Base-by-base conservation (phyloP, 2,888 invertebrate genomes). In the Dascillus cervinus region DNA sequence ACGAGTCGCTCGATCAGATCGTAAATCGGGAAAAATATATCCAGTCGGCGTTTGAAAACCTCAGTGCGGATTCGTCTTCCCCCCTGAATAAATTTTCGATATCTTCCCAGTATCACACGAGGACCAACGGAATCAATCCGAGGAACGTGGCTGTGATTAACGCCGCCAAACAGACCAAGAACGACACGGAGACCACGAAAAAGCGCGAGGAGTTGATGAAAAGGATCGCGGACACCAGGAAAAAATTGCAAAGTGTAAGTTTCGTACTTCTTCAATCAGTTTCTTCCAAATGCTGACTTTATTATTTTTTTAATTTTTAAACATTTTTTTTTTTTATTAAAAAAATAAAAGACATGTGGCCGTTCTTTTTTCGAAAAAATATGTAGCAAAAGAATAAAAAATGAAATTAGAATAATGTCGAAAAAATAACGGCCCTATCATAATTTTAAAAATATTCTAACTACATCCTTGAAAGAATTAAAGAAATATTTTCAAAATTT, bases 241-340 rank as follows among this genome's bases (percentile, higher is more conserved):
- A 81, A 45, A 88, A 89, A 64, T 65, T 91, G 40, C 88, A 90
- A 69, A 90, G 80, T 59, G 91, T 91, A 62, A 78, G 82, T 73
- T 4, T 9, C 11, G 14, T 13, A n/a, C n/a, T n/a, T n/a, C n/a
- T n/a, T n/a, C n/a, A n/a, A n/a, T n/a, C n/a, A n/a, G n/a, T n/a
- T n/a, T n/a, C n/a, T n/a, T n/a, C n/a, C n/a, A n/a, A n/a, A n/a
- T n/a, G n/a, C n/a, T n/a, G n/a, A n/a, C n/a, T n/a, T n/a, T n/a
- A n/a, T n/a, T n/a, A n/a, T n/a, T n/a, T n/a, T n/a, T n/a, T n/a
- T n/a, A n/a, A n/a, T n/a, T n/a, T n/a, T n/a, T n/a, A n/a, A n/a
- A n/a, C n/a, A n/a, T n/a, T n/a, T n/a, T n/a, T n/a, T n/a, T n/a
- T n/a, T n/a, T n/a, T n/a, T n/a, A n/a, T n/a, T n/a, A n/a, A n/a